phyloP scores from a whole-genome alignment of 2,888 invertebrate species.

The Drosophila rubida region DNA sequence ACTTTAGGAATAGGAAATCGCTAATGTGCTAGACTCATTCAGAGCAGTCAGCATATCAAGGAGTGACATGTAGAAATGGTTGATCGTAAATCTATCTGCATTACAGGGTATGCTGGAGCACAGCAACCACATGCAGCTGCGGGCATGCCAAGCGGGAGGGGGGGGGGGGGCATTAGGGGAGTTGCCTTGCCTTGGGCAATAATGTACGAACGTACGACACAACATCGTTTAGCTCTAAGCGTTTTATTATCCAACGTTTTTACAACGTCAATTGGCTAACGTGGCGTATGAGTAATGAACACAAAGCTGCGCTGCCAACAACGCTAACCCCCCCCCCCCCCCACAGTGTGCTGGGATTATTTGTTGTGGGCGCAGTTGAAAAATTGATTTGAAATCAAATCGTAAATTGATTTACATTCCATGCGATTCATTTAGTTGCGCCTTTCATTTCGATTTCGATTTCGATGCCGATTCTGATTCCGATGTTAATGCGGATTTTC shows the following conservation, averaged over 20 bases:
- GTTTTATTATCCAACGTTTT: slow-evolving; percentile 51
- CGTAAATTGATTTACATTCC: slow-evolving; percentile 15
- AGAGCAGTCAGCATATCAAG: too few relatives aligned
- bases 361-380: slow-evolving; percentile 15
- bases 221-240: slow-evolving; percentile 54
- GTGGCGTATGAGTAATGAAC: slow-evolving; percentile 51
- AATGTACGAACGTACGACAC: slow-evolving; percentile 15
- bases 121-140: neutral
- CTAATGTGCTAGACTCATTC: too few relatives aligned
- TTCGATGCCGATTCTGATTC: neutral
- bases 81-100: too few relatives aligned
- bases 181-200: neutral
- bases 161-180: neutral
- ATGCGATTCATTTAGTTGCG: neutral
- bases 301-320: neutral
- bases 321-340: neutral
- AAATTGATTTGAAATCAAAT: slow-evolving; percentile 17
- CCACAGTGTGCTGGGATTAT: neutral
- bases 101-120: neutral
- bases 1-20: too few relatives aligned
- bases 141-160: neutral
- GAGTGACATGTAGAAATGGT: too few relatives aligned
- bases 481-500: too few relatives aligned
- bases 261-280: slow-evolving; percentile 51
- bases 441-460: neutral